Evolutionary conservation across 2,888 invertebrate species (phyloP), one percentile per base, ranked within the genome.

Genomic region (Trichopoda pennipes): DNA sequence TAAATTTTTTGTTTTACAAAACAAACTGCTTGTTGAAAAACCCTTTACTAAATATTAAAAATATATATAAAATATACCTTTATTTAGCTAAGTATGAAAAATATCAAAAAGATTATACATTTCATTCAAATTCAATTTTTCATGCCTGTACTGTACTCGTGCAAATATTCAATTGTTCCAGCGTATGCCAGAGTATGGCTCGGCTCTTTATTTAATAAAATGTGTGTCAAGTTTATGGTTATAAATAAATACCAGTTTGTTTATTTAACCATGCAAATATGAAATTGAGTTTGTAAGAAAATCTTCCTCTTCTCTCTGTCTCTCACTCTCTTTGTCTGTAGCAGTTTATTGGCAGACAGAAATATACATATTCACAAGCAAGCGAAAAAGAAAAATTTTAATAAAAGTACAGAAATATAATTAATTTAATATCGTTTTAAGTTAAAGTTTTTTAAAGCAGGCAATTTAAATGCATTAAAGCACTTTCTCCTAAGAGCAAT

Each of bases 141-240:
- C 38, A 38, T 38, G 38, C 12, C 38, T 38, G 38, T 1, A 3
- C 38, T 38, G 38, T 53, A 19, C 16, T 53, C n/a, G 64, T 47
- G 68, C 44, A 44, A 44, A 44, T 53, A 17, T 72, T 51, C 53
- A 68, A 35, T 64, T 51, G 35, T 21, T 53, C 4, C 16, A 32
- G 2, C 16, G 55, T 56, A 10, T 69, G n/a, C 49, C 21, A 51
- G 55, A 63, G 55, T 56, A 47, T 44, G 28, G 63, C 10, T 72
- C 6, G 35, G 66, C 42, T n/a, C n/a, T 60, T 74, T 68, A 73
- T 53, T 69, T 51, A 56, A 69, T 58, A 28, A 73, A 77, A 77
- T 77, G 68, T 81, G 63, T 81, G 81, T 81, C 81, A 81, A 81
- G 81, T 81, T 81, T 81, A 81, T 81, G 81, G 81, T 77, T 76